Conservation (phyloP, 2,888 invertebrate genomes). For the Sclerodermus sp. region DNA sequence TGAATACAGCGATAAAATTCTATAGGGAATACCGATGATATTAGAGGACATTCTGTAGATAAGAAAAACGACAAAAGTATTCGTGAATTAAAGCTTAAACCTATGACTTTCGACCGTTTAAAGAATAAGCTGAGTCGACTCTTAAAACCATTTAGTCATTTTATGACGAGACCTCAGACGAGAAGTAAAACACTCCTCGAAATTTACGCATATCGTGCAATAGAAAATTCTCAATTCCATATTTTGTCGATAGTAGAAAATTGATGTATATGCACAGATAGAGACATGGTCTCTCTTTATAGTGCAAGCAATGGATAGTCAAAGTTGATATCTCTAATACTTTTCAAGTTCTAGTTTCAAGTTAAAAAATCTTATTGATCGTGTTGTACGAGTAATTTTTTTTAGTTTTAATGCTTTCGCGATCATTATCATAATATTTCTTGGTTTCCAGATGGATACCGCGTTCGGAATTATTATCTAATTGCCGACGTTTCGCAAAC, state of each 20-base stretch:
- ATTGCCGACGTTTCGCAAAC: no score
- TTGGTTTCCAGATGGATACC: no score
- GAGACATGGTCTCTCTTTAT: constrained; percentile 25
- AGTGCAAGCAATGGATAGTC: constrained; percentile 22
- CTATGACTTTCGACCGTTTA: constrained; percentile 23
- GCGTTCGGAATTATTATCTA: no score
- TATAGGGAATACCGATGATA: no score
- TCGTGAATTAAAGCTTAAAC: constrained; percentile 24
- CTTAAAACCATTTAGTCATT: constrained; percentile 50
- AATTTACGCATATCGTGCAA: constrained; percentile 34
- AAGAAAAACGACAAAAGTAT: background rate
- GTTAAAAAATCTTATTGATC: background rate
- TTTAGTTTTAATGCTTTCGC: no score
- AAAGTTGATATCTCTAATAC: constrained; percentile 11
- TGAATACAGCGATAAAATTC: no score
- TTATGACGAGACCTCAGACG: constrained; percentile 44
- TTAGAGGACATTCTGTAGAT: no score
- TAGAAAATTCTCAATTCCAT: constrained; percentile 50
- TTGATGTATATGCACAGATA: constrained; percentile 24
- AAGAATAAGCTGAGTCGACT: constrained; percentile 25
- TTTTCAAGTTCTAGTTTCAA: constrained; percentile 1
- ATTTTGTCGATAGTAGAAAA: constrained; percentile 40
- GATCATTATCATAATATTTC: no score
- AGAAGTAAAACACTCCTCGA: constrained; percentile 33
- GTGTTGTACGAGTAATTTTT: no score